Percentiles rank a stretch among this genome's conserved stretches.
Evolutionary conservation across 2,888 invertebrate species (phyloP).

Genomic region (Cosmorhoe ocellata): DNA sequence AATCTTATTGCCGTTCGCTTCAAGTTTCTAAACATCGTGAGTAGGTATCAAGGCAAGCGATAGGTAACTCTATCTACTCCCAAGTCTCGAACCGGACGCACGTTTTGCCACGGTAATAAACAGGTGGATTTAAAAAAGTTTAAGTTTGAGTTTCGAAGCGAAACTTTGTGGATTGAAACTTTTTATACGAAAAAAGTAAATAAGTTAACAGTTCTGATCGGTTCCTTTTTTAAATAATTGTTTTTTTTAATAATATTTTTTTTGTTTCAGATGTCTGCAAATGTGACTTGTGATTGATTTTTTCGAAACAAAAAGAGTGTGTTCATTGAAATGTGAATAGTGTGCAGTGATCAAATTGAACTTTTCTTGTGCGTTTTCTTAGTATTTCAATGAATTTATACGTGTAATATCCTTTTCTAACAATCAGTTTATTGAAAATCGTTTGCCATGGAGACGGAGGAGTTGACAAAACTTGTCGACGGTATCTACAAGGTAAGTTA

Average conservation of each 20-base stretch:
- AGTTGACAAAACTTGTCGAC: slow-evolving; percentile 94
- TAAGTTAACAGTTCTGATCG: too few relatives aligned
- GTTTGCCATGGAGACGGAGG: slow-evolving; percentile 90
- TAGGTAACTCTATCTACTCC: slow-evolving; percentile 62
- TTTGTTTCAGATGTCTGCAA: slow-evolving; percentile 78
- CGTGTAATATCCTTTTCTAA: slow-evolving; percentile 62
- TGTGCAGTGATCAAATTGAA: slow-evolving; percentile 69
- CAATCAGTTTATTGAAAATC: slow-evolving; percentile 61
- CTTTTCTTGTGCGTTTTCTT: slow-evolving; percentile 57
- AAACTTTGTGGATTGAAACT: slow-evolving; percentile 10
- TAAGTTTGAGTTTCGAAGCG: slow-evolving; percentile 18
- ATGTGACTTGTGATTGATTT: slow-evolving; percentile 66
- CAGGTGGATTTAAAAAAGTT: slow-evolving; percentile 48
- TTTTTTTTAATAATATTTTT: slow-evolving; percentile 38
- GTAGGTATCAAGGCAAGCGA: slow-evolving; percentile 60
- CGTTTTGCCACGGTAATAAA: slow-evolving; percentile 52
- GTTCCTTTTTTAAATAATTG: not conserved
- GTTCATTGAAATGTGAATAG: slow-evolving; percentile 78
- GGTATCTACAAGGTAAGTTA: slow-evolving; percentile 92
- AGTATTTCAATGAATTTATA: slow-evolving; percentile 70
- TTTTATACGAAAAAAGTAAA: not conserved
- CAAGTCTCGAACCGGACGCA: slow-evolving; percentile 66
- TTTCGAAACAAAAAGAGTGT: slow-evolving; percentile 46
- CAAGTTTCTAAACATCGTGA: slow-evolving; percentile 68
- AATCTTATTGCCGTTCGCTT: slow-evolving; percentile 58